These are phyloP conservation scores for Chrysomallon squamiferum DNA, from an alignment of 1,140 invertebrate species.

Conservation along the genomic window DNA sequence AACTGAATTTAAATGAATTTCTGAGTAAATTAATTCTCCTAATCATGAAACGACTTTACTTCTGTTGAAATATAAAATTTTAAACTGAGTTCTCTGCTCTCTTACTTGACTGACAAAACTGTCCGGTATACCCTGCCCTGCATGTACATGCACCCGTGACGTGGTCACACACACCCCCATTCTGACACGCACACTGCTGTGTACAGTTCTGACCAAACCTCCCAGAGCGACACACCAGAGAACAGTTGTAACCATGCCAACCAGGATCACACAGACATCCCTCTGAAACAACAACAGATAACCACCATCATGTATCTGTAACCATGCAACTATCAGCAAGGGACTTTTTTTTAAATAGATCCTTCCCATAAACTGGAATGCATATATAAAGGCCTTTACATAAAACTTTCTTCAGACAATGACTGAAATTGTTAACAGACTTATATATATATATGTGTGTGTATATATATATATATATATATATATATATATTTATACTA, in stretches of 20 bases:
- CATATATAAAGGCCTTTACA: too few relatives aligned
- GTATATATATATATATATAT: too few relatives aligned
- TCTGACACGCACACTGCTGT: conserved; percentile 76
- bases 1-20: too few relatives aligned
- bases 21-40: too few relatives aligned
- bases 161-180: conserved; percentile 65
- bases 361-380: neutral
- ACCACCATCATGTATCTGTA: neutral
- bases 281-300: conserved; percentile 24
- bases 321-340: neutral
- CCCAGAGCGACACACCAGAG: conserved; percentile 71
- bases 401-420: too few relatives aligned
- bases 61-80: too few relatives aligned
- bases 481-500: too few relatives aligned
- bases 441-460: too few relatives aligned
- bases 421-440: too few relatives aligned
- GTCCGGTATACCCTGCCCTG: conserved; percentile 43
- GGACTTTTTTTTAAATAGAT: neutral
- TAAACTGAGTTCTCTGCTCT: neutral
- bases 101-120: conserved; percentile 44
- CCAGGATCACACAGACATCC: conserved; percentile 52
- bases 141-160: conserved; percentile 46
- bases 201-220: conserved; percentile 80
- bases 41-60: too few relatives aligned
- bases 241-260: conserved; percentile 40